phyloP scores from a whole-genome alignment of 2,888 invertebrate species.

The Trachelus iudaicus region DNA sequence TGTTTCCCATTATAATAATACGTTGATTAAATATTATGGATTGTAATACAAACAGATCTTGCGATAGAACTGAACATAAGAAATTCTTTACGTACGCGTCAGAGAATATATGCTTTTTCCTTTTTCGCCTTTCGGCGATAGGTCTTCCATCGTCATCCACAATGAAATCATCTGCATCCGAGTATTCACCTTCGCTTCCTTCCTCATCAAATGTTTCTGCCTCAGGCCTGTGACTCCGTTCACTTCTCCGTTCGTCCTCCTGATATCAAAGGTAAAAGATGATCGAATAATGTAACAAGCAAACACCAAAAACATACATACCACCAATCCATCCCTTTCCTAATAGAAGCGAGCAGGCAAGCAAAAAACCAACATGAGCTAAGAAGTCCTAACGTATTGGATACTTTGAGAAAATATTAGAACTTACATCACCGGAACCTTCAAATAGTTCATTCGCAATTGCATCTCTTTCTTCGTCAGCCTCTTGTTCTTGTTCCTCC shows the following conservation, averaged over 20 bases:
- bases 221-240: conserved; percentile 73
- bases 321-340: conserved; percentile 45
- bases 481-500: conserved; percentile 82
- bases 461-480: conserved; percentile 82
- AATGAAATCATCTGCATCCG: conserved; percentile 96
- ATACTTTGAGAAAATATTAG: conserved; percentile 12
- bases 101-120: conserved; percentile 83
- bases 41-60: neutral
- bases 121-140: conserved; percentile 83
- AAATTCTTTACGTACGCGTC: conserved; percentile 76
- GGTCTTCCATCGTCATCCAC: conserved; percentile 96
- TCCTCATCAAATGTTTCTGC: conserved; percentile 80
- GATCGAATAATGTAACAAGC: conserved; percentile 9
- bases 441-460: conserved; percentile 92
- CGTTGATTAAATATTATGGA: conserved; percentile 2
- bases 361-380: conserved; percentile 17
- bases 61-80: conserved; percentile 6
- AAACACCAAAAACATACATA: conserved; percentile 27
- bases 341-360: conserved; percentile 32
- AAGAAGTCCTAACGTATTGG: conserved; percentile 4
- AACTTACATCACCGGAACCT: conserved; percentile 84
- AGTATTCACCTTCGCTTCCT: conserved; percentile 82
- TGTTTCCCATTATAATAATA: conserved; percentile 56
- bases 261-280: conserved; percentile 51
- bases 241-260: conserved; percentile 85